Conservation (phyloP, 2,888 invertebrate species). For the Parnassius smintheus region DNA sequence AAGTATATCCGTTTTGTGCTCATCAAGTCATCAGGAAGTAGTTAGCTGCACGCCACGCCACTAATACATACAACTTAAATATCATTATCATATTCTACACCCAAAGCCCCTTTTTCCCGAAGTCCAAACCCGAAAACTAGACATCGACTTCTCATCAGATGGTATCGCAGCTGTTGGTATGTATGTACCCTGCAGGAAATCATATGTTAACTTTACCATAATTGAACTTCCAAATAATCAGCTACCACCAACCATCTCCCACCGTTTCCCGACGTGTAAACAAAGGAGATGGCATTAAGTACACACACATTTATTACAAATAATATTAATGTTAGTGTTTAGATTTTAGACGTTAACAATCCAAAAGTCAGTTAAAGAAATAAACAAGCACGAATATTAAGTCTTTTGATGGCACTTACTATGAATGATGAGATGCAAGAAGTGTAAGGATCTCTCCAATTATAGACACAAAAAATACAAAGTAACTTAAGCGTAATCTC, state of each 20-base stretch:
- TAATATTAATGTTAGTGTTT: conserved; percentile 17
- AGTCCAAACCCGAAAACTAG: no score
- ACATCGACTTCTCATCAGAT: no score
- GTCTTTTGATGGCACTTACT: conserved; percentile 5
- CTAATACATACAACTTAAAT: no score
- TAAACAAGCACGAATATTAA: conserved; percentile 8
- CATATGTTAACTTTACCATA: background rate
- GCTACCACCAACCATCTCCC: background rate
- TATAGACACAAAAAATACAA: background rate
- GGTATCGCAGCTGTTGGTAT: background rate
- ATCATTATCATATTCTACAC: no score
- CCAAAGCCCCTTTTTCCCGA: no score
- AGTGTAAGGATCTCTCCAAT: background rate
- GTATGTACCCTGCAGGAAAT: conserved; percentile 10
- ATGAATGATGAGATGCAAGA: background rate
- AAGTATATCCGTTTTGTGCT: no score
- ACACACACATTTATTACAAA: conserved; percentile 9
- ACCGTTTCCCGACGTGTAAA: background rate
- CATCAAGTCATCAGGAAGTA: no score
- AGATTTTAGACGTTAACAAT: conserved; percentile 10
- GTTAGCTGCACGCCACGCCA: no score
- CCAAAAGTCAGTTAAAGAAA: conserved; percentile 12
- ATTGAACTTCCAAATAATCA: conserved; percentile 14
- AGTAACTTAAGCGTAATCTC: no score
- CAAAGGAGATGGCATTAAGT: background rate